Evolutionary conservation across 2,113 vertebrate species (phyloP).

Genomic region (Cheilinus undulatus): DNA sequence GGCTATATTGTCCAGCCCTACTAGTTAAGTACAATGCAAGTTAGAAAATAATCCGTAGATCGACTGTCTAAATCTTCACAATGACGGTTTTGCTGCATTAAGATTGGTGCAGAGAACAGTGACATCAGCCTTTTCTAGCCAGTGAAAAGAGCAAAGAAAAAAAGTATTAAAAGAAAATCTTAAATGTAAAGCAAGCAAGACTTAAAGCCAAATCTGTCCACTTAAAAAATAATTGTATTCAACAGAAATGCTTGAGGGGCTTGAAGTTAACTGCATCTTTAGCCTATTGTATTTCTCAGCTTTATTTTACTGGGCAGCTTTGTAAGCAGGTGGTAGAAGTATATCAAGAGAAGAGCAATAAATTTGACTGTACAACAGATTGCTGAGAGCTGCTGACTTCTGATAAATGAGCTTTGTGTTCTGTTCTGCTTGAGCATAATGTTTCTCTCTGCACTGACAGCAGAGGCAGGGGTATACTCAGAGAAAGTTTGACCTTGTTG

Average conservation of each 20-base stretch:
- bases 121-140: too few species aligned
- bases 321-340: constrained; percentile 7
- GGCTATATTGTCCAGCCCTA: too few species aligned
- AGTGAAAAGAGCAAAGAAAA: not conserved
- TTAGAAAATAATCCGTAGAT: too few species aligned
- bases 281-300: constrained; percentile 3
- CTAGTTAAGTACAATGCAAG: too few species aligned
- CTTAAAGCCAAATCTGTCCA: too few species aligned
- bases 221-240: too few species aligned
- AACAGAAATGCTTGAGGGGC: not conserved
- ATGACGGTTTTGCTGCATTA: too few species aligned
- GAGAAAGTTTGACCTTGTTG: constrained; percentile 37
- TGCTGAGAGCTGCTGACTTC: constrained; percentile 13
- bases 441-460: not conserved
- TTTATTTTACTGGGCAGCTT: not conserved
- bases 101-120: too few species aligned
- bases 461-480: constrained; percentile 1
- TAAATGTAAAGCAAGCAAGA: too few species aligned
- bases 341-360: constrained; percentile 19
- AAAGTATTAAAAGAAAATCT: too few species aligned
- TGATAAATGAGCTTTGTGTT: constrained; percentile 38
- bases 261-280: constrained; percentile 1
- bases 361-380: not conserved
- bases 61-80: too few species aligned
- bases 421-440: constrained; percentile 5